Conservation (phyloP, 2,888 invertebrate species). For the Metacarcinus magister region DNA sequence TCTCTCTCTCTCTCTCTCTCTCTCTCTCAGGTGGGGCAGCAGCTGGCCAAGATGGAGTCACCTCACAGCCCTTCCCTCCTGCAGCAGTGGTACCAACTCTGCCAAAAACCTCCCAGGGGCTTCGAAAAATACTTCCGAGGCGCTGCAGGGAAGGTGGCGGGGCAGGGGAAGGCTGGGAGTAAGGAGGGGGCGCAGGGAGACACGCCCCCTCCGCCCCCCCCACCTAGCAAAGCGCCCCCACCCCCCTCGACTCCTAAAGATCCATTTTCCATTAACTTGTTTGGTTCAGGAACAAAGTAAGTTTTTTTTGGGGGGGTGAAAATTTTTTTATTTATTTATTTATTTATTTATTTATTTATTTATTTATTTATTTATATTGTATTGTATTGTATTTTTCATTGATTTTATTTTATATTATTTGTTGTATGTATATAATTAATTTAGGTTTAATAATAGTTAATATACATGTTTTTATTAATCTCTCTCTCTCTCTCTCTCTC, state of each 20-base stretch:
- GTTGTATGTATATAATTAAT: background rate
- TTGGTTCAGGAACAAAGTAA: constrained; percentile 78
- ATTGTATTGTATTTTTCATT: background rate
- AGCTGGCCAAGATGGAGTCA: constrained; percentile 66
- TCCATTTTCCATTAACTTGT: constrained; percentile 72
- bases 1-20: background rate
- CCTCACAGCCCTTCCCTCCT: constrained; percentile 85
- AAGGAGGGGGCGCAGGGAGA: constrained; percentile 82
- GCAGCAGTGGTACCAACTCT: constrained; percentile 88
- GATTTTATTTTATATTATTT: background rate
- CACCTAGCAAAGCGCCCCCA: constrained; percentile 37
- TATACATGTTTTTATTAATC: background rate
- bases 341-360: background rate
- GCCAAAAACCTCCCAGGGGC: constrained; percentile 90
- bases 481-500: background rate
- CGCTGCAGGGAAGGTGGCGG: constrained; percentile 84
- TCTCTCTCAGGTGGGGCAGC: constrained; percentile 66
- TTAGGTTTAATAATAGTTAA: background rate
- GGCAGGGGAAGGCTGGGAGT: constrained; percentile 84
- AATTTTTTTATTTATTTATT: background rate
- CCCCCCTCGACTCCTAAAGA: constrained; percentile 68
- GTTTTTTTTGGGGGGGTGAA: background rate
- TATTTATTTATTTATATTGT: background rate
- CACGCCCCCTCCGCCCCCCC: constrained; percentile 43
- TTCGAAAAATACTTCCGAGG: constrained; percentile 96